Evolutionary conservation across 2,113 vertebrate species (phyloP).

Genomic region (Neodon shergylaensis): DNA sequence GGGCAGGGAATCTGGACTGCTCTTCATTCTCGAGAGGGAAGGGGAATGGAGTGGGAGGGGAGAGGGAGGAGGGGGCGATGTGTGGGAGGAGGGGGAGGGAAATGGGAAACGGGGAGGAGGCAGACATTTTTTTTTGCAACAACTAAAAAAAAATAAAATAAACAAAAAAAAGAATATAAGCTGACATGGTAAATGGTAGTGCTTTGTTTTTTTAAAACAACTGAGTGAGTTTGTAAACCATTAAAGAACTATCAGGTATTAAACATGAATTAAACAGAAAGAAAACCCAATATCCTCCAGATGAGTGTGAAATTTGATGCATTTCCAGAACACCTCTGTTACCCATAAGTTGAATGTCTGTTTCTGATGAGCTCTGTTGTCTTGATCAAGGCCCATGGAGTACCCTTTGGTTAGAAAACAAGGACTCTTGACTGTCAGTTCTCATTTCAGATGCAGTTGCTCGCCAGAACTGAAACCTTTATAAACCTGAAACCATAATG

Average conservation of each 20-base stretch:
- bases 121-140: too few species aligned
- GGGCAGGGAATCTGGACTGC: too few species aligned
- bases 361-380: too few species aligned
- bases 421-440: neutral
- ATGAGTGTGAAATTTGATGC: too few species aligned
- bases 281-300: neutral
- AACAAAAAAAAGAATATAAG: too few species aligned
- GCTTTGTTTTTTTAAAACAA: neutral
- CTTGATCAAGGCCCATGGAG: neutral
- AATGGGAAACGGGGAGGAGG: too few species aligned
- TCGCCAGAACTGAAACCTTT: neutral
- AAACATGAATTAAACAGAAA: neutral
- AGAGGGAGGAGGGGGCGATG: too few species aligned
- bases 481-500: neutral
- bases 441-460: neutral
- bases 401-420: too few species aligned
- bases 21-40: too few species aligned
- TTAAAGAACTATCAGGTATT: neutral
- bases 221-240: neutral
- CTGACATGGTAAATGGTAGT: neutral
- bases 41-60: too few species aligned
- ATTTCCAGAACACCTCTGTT: neutral
- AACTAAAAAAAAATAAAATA: too few species aligned
- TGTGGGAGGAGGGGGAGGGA: too few species aligned
- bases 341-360: neutral